Conservation (phyloP, 2,888 invertebrate species). For the Cryptocephalus moraei region DNA sequence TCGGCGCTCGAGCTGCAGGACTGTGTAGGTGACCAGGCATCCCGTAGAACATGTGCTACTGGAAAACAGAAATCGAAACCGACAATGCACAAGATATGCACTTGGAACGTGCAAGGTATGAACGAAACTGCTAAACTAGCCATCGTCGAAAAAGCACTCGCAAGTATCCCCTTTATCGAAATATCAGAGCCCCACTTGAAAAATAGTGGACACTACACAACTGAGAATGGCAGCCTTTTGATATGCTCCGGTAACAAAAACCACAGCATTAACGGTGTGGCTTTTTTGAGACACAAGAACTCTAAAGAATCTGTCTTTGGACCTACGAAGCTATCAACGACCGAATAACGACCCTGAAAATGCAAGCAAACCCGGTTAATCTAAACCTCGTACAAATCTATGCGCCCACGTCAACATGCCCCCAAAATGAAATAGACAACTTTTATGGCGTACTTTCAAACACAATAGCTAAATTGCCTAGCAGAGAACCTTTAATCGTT, state of each 20-base stretch:
- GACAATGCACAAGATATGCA: too few relatives aligned
- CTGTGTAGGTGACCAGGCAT: too few relatives aligned
- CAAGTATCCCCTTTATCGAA: too few relatives aligned
- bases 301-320: background rate
- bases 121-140: too few relatives aligned
- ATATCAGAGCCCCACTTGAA: too few relatives aligned
- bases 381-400: constrained; percentile 1
- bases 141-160: too few relatives aligned
- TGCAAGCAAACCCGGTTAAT: background rate
- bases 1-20: too few relatives aligned
- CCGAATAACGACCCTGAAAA: background rate
- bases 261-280: background rate
- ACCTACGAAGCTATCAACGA: background rate
- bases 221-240: background rate
- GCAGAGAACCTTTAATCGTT: background rate
- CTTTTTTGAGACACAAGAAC: background rate
- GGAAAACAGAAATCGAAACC: too few relatives aligned
- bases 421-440: background rate
- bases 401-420: background rate
- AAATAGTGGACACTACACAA: too few relatives aligned
- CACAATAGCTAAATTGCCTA: background rate
- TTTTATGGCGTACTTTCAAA: background rate
- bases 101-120: too few relatives aligned
- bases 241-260: background rate
- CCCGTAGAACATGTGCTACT: too few relatives aligned